Conservation (phyloP, 2,113 vertebrate genomes). For the Prinia subflava region DNA sequence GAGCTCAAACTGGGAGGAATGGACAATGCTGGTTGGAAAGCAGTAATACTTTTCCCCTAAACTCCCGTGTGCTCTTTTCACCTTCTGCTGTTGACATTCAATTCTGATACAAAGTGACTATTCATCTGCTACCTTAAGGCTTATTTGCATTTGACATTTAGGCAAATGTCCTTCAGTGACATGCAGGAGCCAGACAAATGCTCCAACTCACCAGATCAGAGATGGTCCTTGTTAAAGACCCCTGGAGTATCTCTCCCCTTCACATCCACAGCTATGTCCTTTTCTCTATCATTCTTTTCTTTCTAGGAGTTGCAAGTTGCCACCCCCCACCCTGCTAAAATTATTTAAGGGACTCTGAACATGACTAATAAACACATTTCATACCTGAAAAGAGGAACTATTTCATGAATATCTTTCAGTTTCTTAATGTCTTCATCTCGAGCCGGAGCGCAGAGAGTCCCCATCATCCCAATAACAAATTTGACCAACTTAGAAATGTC, state of each 20-base stretch:
- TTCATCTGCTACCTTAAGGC: neutral
- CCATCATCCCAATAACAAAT: conserved; percentile 93
- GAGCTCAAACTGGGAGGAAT: neutral
- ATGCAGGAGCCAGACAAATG: neutral
- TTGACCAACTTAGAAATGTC: conserved; percentile 87
- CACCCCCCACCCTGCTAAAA: neutral
- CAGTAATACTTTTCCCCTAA: neutral
- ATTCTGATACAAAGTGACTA: neutral
- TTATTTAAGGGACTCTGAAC: neutral
- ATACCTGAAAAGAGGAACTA: conserved; percentile 91
- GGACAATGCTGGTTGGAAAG: neutral
- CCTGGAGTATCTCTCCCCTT: neutral
- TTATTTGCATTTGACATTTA: neutral
- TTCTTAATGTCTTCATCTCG: conserved; percentile 88
- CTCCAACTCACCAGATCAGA: neutral
- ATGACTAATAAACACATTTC: neutral
- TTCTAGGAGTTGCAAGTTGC: neutral
- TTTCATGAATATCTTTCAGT: conserved; percentile 84
- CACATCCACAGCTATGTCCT: neutral
- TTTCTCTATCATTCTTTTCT: neutral
- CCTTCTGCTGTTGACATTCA: neutral
- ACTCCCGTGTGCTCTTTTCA: neutral
- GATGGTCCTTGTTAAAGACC: neutral
- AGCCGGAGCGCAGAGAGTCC: conserved; percentile 89
- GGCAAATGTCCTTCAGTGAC: neutral